Evolutionary conservation across 2,888 invertebrate genomes (phyloP).

Genomic region (Proisotoma minuta): DNA sequence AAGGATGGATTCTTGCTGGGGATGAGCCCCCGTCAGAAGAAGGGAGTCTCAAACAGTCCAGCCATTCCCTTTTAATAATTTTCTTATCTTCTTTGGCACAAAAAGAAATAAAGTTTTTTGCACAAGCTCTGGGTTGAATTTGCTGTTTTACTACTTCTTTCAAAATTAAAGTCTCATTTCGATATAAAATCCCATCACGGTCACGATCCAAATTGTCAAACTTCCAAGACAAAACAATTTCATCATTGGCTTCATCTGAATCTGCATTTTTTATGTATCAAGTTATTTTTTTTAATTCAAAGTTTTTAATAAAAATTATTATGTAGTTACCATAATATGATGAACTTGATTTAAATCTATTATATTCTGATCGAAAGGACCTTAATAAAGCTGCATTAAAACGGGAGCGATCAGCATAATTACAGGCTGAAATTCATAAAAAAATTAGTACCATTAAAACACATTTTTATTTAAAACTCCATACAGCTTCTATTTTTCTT

Average conservation of each 20-base stretch:
- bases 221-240: slow-evolving; percentile 65
- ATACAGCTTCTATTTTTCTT: slow-evolving; percentile 46
- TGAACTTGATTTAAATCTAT: slow-evolving; percentile 49
- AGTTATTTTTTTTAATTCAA: neutral
- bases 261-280: no score
- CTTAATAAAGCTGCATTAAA: slow-evolving; percentile 82
- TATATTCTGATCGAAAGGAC: slow-evolving; percentile 71
- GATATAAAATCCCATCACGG: slow-evolving; percentile 69
- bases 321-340: slow-evolving; percentile 47
- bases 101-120: slow-evolving; percentile 77
- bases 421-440: slow-evolving; percentile 58
- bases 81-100: slow-evolving; percentile 73
- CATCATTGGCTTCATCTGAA: slow-evolving; percentile 33
- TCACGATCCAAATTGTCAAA: slow-evolving; percentile 78
- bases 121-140: slow-evolving; percentile 83
- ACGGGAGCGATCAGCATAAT: slow-evolving; percentile 65
- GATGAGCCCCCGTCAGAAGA: slow-evolving; percentile 59
- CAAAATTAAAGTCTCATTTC: slow-evolving; percentile 75
- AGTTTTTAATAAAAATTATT: neutral
- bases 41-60: slow-evolving; percentile 74
- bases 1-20: neutral
- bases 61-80: slow-evolving; percentile 79
- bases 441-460: slow-evolving; percentile 8
- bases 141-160: slow-evolving; percentile 78
- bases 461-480: slow-evolving; percentile 7